Evolutionary conservation across 2,888 invertebrate species (phyloP).

Genomic region (Meloe dianella): DNA sequence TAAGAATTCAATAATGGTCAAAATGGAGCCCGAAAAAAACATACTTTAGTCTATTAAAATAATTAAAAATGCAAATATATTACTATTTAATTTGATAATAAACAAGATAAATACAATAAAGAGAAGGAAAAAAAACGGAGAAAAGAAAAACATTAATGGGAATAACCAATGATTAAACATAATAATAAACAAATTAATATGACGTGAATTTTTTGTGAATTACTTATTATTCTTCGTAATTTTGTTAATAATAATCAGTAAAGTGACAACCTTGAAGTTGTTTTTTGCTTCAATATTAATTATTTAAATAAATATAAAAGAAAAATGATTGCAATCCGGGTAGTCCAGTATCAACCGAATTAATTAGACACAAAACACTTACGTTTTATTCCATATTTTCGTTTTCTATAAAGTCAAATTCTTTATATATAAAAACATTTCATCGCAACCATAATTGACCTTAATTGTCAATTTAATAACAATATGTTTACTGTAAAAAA

Average conservation of each 20-base stretch:
- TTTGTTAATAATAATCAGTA: neutral
- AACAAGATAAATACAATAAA: neutral
- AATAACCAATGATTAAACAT: neutral
- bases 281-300: neutral
- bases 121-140: neutral
- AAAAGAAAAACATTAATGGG: neutral
- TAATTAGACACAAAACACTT: neutral
- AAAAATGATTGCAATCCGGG: neutral
- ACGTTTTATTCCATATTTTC: too few relatives aligned
- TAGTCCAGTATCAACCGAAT: neutral
- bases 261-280: conserved; percentile 1
- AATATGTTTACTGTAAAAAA: too few relatives aligned
- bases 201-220: conserved; percentile 3
- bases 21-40: too few relatives aligned
- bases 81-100: neutral
- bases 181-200: neutral
- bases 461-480: too few relatives aligned
- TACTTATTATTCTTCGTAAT: neutral
- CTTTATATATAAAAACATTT: too few relatives aligned
- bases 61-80: neutral
- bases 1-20: neutral
- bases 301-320: neutral
- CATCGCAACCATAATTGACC: too few relatives aligned
- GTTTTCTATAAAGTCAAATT: too few relatives aligned
- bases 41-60: neutral